These are phyloP conservation scores for Brachyopa scutellaris DNA, from an alignment of 2,888 invertebrate genomes.

Conservation along the genomic window DNA sequence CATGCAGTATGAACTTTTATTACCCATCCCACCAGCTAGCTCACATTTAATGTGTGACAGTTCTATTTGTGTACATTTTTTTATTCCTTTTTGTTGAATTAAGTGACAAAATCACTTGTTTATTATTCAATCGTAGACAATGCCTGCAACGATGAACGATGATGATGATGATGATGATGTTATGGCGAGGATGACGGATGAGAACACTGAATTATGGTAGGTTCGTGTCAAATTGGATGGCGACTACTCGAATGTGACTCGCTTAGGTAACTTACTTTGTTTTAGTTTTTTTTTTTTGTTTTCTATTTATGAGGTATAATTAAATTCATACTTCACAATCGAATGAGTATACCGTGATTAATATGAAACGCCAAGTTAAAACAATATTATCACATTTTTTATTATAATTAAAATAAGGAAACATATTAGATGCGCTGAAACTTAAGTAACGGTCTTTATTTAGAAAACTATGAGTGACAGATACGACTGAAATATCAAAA, in stretches of 20 bases:
- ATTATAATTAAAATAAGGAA: too few relatives aligned
- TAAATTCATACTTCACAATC: background rate
- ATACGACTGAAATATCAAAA: too few relatives aligned
- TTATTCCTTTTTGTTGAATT: conserved; percentile 21
- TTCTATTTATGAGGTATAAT: background rate
- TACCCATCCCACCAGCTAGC: background rate
- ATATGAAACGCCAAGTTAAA: background rate
- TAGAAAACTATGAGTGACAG: too few relatives aligned
- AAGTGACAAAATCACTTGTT: conserved; percentile 44
- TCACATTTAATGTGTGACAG: background rate
- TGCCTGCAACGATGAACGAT: background rate
- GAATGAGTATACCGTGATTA: conserved; percentile 9
- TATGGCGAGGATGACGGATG: conserved; percentile 2
- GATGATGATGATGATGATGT: conserved; percentile 19
- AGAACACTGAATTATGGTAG: conserved; percentile 26
- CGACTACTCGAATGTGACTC: conserved; percentile 41
- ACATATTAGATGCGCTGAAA: too few relatives aligned
- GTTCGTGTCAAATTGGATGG: conserved; percentile 46
- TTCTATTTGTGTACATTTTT: background rate
- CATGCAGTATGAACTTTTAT: conserved; percentile 14
- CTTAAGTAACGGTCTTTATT: too few relatives aligned
- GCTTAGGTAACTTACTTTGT: conserved; percentile 37
- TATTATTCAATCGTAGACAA: conserved; percentile 43
- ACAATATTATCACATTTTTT: background rate
- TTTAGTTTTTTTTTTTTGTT: background rate